These are phyloP conservation scores for Barypeithes pellucidus DNA, from an alignment of 2,888 invertebrate genomes.

Conservation along the genomic window DNA sequence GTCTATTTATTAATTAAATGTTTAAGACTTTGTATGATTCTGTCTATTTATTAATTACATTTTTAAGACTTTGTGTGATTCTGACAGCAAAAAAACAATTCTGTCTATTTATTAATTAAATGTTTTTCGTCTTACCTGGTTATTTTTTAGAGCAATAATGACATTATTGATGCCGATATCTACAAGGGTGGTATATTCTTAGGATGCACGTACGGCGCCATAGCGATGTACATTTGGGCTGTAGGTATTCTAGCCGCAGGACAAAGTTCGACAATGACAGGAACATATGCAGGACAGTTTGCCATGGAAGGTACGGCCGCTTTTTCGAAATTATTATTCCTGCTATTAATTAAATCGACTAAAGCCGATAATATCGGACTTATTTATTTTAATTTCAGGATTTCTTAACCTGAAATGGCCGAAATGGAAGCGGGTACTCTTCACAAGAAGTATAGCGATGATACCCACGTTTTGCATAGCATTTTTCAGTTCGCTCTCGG, in stretches of 20 bases:
- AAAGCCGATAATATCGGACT: neutral
- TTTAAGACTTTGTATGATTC: no score
- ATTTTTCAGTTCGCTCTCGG: slow-evolving; percentile 77
- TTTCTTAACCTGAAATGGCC: slow-evolving; percentile 88
- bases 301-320: slow-evolving; percentile 80
- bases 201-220: slow-evolving; percentile 83
- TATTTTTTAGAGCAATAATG: slow-evolving; percentile 68
- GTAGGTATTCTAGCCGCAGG: slow-evolving; percentile 86
- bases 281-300: slow-evolving; percentile 88
- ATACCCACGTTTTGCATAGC: slow-evolving; percentile 80
- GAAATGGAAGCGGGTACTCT: slow-evolving; percentile 88
- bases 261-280: slow-evolving; percentile 88
- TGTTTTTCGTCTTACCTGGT: no score
- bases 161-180: slow-evolving; percentile 77
- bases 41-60: no score
- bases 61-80: no score
- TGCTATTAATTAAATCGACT: no score
- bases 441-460: slow-evolving; percentile 90
- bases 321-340: no score
- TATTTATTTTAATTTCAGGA: slow-evolving; percentile 64
- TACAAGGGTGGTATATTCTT: slow-evolving; percentile 83
- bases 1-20: no score
- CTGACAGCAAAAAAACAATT: no score
- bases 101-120: no score
- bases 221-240: slow-evolving; percentile 88